phyloP scores from a whole-genome alignment of 2,888 invertebrate species.

The Liopterus haemorrhoidalis region DNA sequence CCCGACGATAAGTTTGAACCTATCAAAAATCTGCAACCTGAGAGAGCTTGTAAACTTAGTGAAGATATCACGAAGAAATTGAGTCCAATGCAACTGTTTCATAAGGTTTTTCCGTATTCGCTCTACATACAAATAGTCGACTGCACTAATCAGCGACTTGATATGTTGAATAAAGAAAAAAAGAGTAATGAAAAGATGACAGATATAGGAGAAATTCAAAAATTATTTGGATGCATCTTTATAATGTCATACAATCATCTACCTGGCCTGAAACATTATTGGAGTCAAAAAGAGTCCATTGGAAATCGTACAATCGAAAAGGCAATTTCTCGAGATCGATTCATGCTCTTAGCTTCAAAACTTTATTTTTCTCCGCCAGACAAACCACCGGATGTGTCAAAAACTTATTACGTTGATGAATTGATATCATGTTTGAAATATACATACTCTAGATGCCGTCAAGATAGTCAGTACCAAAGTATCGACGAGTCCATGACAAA shows the following conservation, averaged over 20 bases:
- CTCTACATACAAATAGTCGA: conserved; percentile 1
- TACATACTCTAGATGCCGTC: conserved; percentile 18
- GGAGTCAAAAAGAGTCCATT: conserved; percentile 15
- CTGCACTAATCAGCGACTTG: conserved; percentile 8
- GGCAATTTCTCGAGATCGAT: conserved; percentile 18
- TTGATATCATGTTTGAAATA: conserved; percentile 21
- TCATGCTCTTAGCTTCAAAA: conserved; percentile 16
- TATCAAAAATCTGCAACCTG: conserved; percentile 11
- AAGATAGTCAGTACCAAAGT: conserved; percentile 19
- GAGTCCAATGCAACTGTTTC: conserved; percentile 3
- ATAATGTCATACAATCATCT: conserved; percentile 22
- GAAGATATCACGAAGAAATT: not conserved
- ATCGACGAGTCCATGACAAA: conserved; percentile 24
- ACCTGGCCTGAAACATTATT: conserved; percentile 13
- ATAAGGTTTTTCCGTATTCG: conserved; percentile 1
- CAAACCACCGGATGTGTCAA: conserved; percentile 15
- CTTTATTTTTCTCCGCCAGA: conserved; percentile 18
- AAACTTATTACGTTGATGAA: conserved; percentile 22
- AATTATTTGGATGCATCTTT: conserved; percentile 14
- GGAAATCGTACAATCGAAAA: conserved; percentile 15
- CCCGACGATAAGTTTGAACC: conserved; percentile 10
- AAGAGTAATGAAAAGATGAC: conserved; percentile 14
- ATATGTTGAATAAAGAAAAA: conserved; percentile 11
- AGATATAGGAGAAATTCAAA: conserved; percentile 17
- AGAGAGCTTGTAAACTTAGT: conserved; percentile 10